Evolutionary conservation across 2,113 vertebrate species (phyloP).

Genomic region (Macrotus californicus): DNA sequence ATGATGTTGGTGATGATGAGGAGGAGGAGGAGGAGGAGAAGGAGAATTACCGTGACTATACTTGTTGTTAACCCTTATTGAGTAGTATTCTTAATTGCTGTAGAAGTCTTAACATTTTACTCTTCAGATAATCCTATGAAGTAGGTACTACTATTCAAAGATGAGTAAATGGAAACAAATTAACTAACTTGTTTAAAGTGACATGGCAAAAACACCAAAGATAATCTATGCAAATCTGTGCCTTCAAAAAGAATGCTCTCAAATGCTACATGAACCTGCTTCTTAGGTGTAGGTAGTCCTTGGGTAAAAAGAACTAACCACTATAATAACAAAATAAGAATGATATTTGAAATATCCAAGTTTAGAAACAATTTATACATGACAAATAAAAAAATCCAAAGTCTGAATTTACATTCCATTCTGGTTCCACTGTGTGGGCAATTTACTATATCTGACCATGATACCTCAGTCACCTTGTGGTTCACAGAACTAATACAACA

Average conservation of each 20-base stretch:
- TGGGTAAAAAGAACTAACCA: neutral
- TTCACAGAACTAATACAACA: neutral
- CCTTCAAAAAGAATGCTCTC: neutral
- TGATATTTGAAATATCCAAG: too few species aligned
- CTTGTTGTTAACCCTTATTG: neutral
- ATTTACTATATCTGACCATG: neutral
- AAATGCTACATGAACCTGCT: neutral
- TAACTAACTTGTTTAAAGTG: neutral
- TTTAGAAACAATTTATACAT: neutral
- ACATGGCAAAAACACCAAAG: neutral
- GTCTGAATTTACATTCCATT: neutral
- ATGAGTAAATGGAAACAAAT: neutral
- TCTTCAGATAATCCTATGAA: neutral
- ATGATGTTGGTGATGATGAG: neutral
- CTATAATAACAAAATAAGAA: too few species aligned
- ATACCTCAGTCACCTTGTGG: neutral
- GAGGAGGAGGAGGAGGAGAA: neutral
- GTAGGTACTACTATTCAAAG: neutral
- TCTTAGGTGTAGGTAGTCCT: neutral
- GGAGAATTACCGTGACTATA: neutral
- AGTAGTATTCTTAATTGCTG: neutral
- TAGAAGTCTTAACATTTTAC: neutral
- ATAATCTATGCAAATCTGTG: neutral
- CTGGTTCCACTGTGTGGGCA: neutral
- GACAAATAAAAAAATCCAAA: neutral